A percentile compares a stretch with the other conserved stretches of the same genome.
phyloP scores from a whole-genome alignment of 2,113 vertebrate genomes.

The Ginglymostoma cirratum region DNA sequence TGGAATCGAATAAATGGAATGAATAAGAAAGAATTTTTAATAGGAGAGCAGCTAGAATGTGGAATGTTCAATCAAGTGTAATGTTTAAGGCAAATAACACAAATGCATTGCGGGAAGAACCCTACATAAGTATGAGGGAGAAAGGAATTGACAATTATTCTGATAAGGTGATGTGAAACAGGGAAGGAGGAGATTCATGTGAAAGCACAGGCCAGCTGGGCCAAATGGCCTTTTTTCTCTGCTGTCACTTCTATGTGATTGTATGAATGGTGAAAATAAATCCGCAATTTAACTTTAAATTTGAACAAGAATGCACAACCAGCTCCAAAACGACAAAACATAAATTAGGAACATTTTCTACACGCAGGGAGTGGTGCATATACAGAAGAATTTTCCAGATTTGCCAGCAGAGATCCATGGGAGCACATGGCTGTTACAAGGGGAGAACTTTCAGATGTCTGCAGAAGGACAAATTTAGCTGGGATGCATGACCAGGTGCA shows the following conservation, averaged over 20 bases:
- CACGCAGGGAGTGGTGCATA: background rate
- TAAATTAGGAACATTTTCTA: background rate
- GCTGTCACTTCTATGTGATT: background rate
- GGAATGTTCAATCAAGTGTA: background rate
- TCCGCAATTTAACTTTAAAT: background rate
- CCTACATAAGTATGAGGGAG: background rate
- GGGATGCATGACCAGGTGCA: background rate
- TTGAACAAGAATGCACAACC: background rate
- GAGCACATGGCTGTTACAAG: background rate
- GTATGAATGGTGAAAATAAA: background rate
- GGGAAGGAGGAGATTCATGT: background rate
- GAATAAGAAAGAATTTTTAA: background rate
- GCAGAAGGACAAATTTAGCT: background rate
- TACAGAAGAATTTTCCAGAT: background rate
- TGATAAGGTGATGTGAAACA: background rate
- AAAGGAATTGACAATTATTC: background rate
- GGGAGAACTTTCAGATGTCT: background rate
- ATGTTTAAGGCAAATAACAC: background rate
- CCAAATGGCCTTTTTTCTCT: background rate
- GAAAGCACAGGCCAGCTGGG: background rate
- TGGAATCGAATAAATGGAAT: background rate
- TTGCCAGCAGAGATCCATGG: background rate
- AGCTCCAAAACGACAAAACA: background rate
- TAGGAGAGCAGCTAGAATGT: background rate
- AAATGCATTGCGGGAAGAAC: background rate